Conservation (phyloP, 2,888 invertebrate species). For the Caenorhabditis auriculariae region DNA sequence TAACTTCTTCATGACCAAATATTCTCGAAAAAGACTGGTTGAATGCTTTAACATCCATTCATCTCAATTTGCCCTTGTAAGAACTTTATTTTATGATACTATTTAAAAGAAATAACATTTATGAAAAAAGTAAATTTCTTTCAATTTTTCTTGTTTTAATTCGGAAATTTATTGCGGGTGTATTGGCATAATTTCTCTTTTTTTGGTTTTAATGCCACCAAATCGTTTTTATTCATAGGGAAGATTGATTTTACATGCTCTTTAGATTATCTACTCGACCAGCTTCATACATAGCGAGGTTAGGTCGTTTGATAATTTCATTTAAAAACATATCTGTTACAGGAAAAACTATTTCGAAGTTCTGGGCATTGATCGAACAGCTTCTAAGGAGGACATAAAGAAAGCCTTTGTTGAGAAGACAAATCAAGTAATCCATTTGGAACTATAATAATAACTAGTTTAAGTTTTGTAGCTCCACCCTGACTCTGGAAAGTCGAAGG, state of each 20-base stretch:
- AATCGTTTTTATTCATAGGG: too few species aligned
- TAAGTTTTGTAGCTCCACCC: constrained; percentile 20
- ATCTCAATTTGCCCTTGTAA: constrained; percentile 9
- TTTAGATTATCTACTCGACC: too few species aligned
- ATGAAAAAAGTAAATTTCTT: too few species aligned
- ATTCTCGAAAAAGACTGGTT: constrained; percentile 8
- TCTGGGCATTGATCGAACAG: constrained; percentile 16
- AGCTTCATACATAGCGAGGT: constrained; percentile 18
- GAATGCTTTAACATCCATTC: constrained; percentile 3
- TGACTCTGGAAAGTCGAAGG: constrained; percentile 10
- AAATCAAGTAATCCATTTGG: not conserved
- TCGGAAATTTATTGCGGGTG: too few species aligned
- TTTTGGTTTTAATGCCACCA: too few species aligned
- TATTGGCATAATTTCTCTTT: too few species aligned
- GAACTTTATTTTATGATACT: too few species aligned
- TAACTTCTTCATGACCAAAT: constrained; percentile 5
- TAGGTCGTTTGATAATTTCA: too few species aligned
- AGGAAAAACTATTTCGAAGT: constrained; percentile 29
- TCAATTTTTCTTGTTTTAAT: too few species aligned
- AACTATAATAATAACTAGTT: not conserved
- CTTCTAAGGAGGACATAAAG: constrained; percentile 13
- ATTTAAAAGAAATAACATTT: too few species aligned
- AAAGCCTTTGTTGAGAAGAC: constrained; percentile 25
- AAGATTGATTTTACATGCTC: too few species aligned
- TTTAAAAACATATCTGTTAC: not conserved